Evolutionary conservation across 2,797 vertebrate genomes (phyloP).

Genomic region (Enteromius radiatus): DNA sequence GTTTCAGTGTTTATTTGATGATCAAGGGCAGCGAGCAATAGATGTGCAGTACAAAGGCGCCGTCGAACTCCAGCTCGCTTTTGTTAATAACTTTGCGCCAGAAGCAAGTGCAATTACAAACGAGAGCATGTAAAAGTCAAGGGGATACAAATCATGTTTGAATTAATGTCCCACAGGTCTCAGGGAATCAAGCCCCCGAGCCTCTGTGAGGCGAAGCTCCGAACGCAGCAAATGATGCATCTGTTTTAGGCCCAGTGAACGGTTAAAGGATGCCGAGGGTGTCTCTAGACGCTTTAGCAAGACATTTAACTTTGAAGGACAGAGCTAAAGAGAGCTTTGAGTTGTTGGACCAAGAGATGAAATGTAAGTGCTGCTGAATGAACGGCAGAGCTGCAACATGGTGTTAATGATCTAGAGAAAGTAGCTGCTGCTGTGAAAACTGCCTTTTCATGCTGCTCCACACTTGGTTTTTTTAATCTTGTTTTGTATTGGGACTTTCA

Average conservation of each 20-base stretch:
- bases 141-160: conserved; percentile 74
- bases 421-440: conserved; percentile 28
- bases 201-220: neutral
- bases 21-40: conserved; percentile 73
- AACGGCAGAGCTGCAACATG: conserved; percentile 18
- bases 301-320: conserved; percentile 13
- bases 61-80: conserved; percentile 66
- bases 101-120: conserved; percentile 75
- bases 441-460: conserved; percentile 31
- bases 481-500: neutral
- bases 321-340: conserved; percentile 28
- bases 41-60: conserved; percentile 70
- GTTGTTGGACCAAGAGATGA: conserved; percentile 30
- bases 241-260: conserved; percentile 17
- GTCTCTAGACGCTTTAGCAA: conserved; percentile 18
- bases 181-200: conserved; percentile 21
- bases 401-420: conserved; percentile 40
- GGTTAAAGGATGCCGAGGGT: conserved; percentile 5
- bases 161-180: conserved; percentile 47
- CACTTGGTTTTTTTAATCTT: neutral
- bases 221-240: conserved; percentile 13
- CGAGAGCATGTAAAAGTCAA: conserved; percentile 75
- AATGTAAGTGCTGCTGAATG: conserved; percentile 17
- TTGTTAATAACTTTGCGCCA: conserved; percentile 69
- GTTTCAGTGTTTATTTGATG: conserved; percentile 72